Base-by-base conservation (phyloP, 2,888 invertebrate genomes). In the Blastobasis adustella region DNA sequence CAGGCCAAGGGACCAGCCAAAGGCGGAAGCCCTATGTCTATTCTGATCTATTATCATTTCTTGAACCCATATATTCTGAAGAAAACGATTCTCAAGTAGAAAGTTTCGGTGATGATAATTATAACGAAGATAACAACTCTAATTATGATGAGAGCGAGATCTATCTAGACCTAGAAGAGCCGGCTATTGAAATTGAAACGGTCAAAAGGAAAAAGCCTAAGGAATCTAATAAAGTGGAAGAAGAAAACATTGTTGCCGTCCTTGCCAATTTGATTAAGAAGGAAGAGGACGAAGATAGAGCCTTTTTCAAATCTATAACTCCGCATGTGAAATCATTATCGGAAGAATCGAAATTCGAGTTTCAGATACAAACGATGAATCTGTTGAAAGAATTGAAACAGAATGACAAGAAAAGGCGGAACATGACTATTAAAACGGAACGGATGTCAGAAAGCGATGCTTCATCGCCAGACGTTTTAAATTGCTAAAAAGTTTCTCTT, bases 201-300 rank as follows among this genome's bases (percentile, higher is more conserved):
- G 44, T 7, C 44, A 23, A 23, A 49, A 8, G 50, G 41, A 3
- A 64, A 66, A 23, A 55, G 53, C 51, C 47, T 49, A 1, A 64
- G 58, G 50, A 5, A 43, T 9, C 49, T n/a, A 1, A 43, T 36
- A 10, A 52, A 55, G 7, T 47, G 23, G 49, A 49, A 8, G 42
- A 58, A 5, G 60, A 65, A 10, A 73, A 61, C 43, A 60, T 80
- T 7, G 64, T 76, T 0, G 53, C 69, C 0, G 60, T 80, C 5
- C 66, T 82, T 10, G 69, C 73, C 6, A 76, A 65, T 51, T 55
- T 83, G 39, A 68, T 82, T 43, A 69, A 74, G n/a, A 76, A 66
- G 40, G 83, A 84, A 49, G 78, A 81, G 5, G 83, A 84, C 37
- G 82, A 82, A 47, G 82, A 83, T 44, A 71, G 76, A 45, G 72